A percentile compares a stretch with the other conserved stretches of the same genome.
phyloP scores from a whole-genome alignment of 2,888 invertebrate species.

The Latheticus oryzae region DNA sequence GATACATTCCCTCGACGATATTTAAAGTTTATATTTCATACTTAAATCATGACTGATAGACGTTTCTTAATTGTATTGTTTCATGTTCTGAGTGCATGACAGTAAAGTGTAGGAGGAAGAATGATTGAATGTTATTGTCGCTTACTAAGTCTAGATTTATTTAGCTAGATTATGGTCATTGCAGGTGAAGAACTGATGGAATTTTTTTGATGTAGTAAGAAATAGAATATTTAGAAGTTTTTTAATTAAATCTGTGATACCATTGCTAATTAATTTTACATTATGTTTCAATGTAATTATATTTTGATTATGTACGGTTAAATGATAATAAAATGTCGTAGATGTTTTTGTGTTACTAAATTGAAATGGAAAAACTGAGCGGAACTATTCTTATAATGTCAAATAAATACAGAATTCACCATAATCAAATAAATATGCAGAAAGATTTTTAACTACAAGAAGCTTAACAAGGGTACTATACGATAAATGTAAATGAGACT shows the following conservation, averaged over 20 bases:
- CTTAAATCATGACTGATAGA: slow-evolving; percentile 20
- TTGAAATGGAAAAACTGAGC: too few relatives aligned
- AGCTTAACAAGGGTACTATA: too few relatives aligned
- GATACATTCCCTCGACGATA: slow-evolving; percentile 37
- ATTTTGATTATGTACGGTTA: not conserved
- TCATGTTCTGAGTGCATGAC: slow-evolving; percentile 1
- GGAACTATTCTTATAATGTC: too few relatives aligned
- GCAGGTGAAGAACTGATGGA: too few relatives aligned
- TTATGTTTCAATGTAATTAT: slow-evolving; percentile 17
- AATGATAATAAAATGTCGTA: too few relatives aligned
- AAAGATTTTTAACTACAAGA: too few relatives aligned
- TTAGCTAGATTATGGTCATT: too few relatives aligned
- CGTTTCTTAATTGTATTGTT: slow-evolving; percentile 6
- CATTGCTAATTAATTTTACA: slow-evolving; percentile 22
- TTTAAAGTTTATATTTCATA: slow-evolving; percentile 4
- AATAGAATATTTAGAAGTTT: slow-evolving; percentile 10
- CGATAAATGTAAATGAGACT: too few relatives aligned
- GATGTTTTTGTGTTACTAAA: too few relatives aligned
- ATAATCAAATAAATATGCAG: too few relatives aligned
- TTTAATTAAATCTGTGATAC: slow-evolving; percentile 39
- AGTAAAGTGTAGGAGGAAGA: slow-evolving; percentile 2
- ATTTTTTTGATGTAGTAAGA: slow-evolving; percentile 5
- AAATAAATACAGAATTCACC: too few relatives aligned
- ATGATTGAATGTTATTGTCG: not conserved
- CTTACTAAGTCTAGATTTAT: slow-evolving; percentile 10